Evolutionary conservation across 2,113 vertebrate species (phyloP).

Genomic region (Notarius quadriscutis): DNA sequence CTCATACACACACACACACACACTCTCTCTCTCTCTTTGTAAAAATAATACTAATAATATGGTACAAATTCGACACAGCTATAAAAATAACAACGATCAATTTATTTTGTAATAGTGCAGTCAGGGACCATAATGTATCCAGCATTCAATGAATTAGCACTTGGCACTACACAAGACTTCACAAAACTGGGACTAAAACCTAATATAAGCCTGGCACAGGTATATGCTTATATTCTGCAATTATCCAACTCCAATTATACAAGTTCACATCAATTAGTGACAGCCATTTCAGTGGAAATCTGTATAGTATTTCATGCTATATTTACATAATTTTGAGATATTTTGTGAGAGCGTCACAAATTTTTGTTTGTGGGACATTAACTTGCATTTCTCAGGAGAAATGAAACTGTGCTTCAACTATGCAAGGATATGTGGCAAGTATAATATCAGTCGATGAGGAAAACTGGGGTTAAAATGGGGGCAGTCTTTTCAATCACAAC

Average conservation of each 20-base stretch:
- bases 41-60: too few relatives aligned
- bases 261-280: not conserved
- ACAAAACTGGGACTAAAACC: not conserved
- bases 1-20: too few relatives aligned
- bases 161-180: not conserved
- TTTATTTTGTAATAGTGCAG: not conserved
- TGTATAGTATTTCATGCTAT: not conserved
- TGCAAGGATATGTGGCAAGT: slow-evolving; percentile 59
- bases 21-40: too few relatives aligned
- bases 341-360: not conserved
- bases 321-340: not conserved
- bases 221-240: not conserved
- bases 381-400: slow-evolving; percentile 8
- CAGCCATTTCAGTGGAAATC: not conserved
- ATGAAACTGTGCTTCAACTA: slow-evolving; percentile 58
- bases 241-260: not conserved
- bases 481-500: slow-evolving; percentile 62
- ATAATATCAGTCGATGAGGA: slow-evolving; percentile 64
- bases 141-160: not conserved
- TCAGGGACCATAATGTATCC: not conserved
- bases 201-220: not conserved
- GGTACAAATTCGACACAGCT: too few relatives aligned
- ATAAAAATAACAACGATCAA: too few relatives aligned
- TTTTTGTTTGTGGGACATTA: not conserved
- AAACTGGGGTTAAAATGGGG: slow-evolving; percentile 58